These are phyloP conservation scores for Embiotoca jacksoni DNA, from an alignment of 2,113 vertebrate genomes.

Conservation along the genomic window DNA sequence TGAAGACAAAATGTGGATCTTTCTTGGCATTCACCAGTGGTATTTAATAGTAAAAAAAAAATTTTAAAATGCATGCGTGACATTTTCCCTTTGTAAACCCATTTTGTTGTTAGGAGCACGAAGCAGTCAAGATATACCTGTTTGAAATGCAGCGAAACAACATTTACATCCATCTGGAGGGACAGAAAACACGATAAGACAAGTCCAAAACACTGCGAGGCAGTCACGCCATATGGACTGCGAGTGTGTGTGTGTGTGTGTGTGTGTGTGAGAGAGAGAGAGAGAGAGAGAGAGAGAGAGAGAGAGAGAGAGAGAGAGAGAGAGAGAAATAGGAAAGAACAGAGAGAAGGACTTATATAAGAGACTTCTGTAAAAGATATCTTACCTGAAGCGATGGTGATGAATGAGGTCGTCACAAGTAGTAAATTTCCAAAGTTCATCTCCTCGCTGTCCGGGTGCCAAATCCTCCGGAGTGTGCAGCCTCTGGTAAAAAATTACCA, in stretches of 20 bases:
- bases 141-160: constrained; percentile 37
- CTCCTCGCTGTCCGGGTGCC: constrained; percentile 61
- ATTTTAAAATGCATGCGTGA: constrained; percentile 18
- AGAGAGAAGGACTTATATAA: too few species aligned
- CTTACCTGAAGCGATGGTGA: constrained; percentile 74
- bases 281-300: neutral
- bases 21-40: neutral
- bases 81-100: constrained; percentile 37
- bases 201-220: constrained; percentile 9
- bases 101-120: constrained; percentile 3
- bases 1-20: constrained; percentile 18
- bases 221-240: constrained; percentile 37
- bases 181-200: constrained; percentile 39
- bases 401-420: constrained; percentile 60
- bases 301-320: too few species aligned
- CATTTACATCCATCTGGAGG: constrained; percentile 48
- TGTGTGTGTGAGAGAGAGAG: neutral
- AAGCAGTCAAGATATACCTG: constrained; percentile 12
- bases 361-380: neutral
- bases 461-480: constrained; percentile 36
- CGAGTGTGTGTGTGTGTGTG: neutral
- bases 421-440: constrained; percentile 77
- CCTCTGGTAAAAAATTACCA: constrained; percentile 1
- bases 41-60: constrained; percentile 31
- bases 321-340: neutral